Evolutionary conservation across 2,888 invertebrate species (phyloP).

Genomic region (Hypomecis atomaria): DNA sequence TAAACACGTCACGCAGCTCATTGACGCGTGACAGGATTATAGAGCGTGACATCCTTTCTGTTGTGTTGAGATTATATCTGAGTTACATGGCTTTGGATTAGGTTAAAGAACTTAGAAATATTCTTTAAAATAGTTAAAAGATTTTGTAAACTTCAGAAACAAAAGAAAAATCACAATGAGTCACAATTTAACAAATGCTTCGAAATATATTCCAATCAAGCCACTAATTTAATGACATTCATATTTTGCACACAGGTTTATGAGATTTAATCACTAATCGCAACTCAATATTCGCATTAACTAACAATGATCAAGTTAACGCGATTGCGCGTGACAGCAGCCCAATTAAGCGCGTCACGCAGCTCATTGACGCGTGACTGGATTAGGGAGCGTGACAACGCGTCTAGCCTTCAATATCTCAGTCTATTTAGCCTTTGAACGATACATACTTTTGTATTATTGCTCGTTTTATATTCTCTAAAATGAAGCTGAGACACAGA

Average conservation of each 20-base stretch:
- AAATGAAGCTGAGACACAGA: too few relatives aligned
- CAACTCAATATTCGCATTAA: conserved; percentile 35
- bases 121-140: too few relatives aligned
- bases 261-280: conserved; percentile 32
- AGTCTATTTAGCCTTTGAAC: not conserved
- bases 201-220: too few relatives aligned
- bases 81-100: too few relatives aligned
- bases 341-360: conserved; percentile 74
- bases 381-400: conserved; percentile 63
- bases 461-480: too few relatives aligned
- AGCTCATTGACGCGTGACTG: conserved; percentile 66
- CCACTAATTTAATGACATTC: too few relatives aligned
- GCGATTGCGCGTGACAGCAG: conserved; percentile 64
- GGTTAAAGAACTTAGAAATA: too few relatives aligned
- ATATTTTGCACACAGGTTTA: not conserved
- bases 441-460: too few relatives aligned
- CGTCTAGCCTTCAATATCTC: not conserved
- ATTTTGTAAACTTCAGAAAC: too few relatives aligned
- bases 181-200: too few relatives aligned
- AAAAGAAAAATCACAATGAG: too few relatives aligned
- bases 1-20: conserved; percentile 68
- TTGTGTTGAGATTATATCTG: too few relatives aligned
- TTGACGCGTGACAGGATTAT: conserved; percentile 71
- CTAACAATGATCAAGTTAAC: conserved; percentile 66
- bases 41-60: conserved; percentile 49